Percentiles rank a stretch among this genome's conserved stretches.
Evolutionary conservation across 2,113 vertebrate genomes (phyloP).

Genomic region (Oxyura jamaicensis): DNA sequence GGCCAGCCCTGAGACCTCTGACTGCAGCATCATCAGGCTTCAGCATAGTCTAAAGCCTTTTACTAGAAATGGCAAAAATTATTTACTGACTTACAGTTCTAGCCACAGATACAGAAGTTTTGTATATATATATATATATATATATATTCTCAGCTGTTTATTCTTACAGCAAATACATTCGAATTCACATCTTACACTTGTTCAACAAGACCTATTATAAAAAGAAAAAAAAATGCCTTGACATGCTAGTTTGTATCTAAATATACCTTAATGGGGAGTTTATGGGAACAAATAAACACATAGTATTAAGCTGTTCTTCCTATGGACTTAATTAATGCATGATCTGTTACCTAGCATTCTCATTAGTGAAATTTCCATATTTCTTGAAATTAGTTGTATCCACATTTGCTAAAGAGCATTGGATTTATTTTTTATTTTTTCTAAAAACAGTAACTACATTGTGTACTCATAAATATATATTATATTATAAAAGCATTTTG

Average conservation of each 20-base stretch:
- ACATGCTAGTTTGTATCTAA: background rate
- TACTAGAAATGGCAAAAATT: background rate
- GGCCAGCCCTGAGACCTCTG: accelerated
- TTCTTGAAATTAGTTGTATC: background rate
- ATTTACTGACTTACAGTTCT: background rate
- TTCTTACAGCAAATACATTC: background rate
- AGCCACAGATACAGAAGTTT: background rate
- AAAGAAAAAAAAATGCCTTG: background rate
- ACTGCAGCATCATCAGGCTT: background rate
- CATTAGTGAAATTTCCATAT: background rate
- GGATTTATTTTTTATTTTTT: background rate
- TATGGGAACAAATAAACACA: background rate
- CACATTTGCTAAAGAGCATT: background rate
- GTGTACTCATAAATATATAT: background rate
- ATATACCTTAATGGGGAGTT: background rate
- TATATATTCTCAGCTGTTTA: background rate
- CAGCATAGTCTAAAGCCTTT: background rate
- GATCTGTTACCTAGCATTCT: background rate
- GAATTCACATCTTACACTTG: background rate
- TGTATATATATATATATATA: no score
- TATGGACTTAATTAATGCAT: background rate
- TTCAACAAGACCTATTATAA: background rate
- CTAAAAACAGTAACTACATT: background rate
- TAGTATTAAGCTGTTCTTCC: background rate
- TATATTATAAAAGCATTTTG: conserved; percentile 9